These are phyloP conservation scores for Allygus modestus DNA, from an alignment of 2,888 invertebrate genomes.

Conservation along the genomic window DNA sequence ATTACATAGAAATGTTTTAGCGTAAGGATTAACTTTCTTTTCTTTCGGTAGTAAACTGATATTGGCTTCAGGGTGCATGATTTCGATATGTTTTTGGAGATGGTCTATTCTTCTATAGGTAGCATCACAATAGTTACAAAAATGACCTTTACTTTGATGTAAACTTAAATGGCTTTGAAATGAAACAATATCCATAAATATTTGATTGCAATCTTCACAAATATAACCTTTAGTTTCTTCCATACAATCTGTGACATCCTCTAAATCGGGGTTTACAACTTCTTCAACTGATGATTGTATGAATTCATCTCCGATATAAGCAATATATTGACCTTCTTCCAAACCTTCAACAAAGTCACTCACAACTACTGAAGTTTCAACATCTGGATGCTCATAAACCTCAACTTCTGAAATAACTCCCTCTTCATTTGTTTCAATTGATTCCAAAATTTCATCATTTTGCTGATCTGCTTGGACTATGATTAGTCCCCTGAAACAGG, in stretches of 20 bases:
- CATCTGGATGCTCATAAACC: slow-evolving; percentile 40
- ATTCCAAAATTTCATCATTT: neutral
- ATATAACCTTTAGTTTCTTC: slow-evolving; percentile 14
- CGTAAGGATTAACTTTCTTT: slow-evolving; percentile 44
- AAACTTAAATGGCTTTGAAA: slow-evolving; percentile 26
- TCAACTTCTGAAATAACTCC: slow-evolving; percentile 23
- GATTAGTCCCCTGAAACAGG: slow-evolving; percentile 43
- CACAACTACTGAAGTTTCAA: slow-evolving; percentile 47
- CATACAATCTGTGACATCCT: neutral
- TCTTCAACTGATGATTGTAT: slow-evolving; percentile 37
- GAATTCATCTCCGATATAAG: slow-evolving; percentile 38
- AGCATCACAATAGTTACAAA: slow-evolving; percentile 66
- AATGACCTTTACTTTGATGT: slow-evolving; percentile 55
- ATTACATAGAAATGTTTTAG: slow-evolving; percentile 58
- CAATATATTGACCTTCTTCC: slow-evolving; percentile 49
- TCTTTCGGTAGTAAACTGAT: slow-evolving; percentile 1
- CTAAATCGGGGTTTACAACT: neutral
- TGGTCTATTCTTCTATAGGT: slow-evolving; percentile 67
- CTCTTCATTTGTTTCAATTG: slow-evolving; percentile 12
- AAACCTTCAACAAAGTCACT: slow-evolving; percentile 31
- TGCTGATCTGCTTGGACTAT: slow-evolving; percentile 2
- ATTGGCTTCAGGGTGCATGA: slow-evolving; percentile 54
- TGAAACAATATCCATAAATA: slow-evolving; percentile 23
- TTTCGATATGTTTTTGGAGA: slow-evolving; percentile 66
- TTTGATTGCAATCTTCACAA: slow-evolving; percentile 32